Conservation (phyloP, 2,797 vertebrate genomes). For the Melopsittacus undulatus region DNA sequence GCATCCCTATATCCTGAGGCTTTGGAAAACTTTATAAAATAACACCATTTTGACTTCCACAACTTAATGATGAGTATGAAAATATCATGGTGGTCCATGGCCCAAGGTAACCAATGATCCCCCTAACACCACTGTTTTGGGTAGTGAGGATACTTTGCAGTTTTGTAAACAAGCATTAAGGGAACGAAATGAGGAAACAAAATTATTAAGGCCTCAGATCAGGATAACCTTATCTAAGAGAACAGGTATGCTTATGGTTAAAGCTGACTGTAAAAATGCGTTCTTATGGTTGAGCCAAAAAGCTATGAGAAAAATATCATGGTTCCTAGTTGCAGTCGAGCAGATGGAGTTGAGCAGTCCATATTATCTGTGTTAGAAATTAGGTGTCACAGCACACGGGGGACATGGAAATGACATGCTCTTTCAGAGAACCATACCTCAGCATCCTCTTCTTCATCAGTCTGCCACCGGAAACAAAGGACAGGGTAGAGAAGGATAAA, state of each 20-base stretch:
- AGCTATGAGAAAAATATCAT: neutral
- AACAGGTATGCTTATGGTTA: neutral
- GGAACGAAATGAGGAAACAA: neutral
- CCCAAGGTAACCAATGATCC: neutral
- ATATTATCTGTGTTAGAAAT: conserved; percentile 44
- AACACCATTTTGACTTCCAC: neutral
- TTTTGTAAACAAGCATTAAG: neutral
- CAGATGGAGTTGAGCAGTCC: neutral
- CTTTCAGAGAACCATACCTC: conserved; percentile 83
- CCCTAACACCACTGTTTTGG: neutral
- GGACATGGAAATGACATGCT: conserved; percentile 35
- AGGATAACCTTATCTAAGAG: neutral
- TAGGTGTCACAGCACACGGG: conserved; percentile 50
- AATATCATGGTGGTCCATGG: neutral
- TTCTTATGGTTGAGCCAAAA: neutral
- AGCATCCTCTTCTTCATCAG: conserved; percentile 89
- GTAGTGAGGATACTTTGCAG: neutral
- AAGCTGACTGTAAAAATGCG: neutral
- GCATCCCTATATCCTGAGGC: neutral
- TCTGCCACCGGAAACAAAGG: conserved; percentile 80
- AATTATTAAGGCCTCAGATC: neutral
- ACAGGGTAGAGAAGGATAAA: conserved; percentile 73
- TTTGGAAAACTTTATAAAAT: neutral
- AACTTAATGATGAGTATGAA: neutral
- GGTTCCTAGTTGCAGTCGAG: conserved; percentile 4